phyloP scores from a whole-genome alignment of 2,113 vertebrate species.

The Leucosticte australis region DNA sequence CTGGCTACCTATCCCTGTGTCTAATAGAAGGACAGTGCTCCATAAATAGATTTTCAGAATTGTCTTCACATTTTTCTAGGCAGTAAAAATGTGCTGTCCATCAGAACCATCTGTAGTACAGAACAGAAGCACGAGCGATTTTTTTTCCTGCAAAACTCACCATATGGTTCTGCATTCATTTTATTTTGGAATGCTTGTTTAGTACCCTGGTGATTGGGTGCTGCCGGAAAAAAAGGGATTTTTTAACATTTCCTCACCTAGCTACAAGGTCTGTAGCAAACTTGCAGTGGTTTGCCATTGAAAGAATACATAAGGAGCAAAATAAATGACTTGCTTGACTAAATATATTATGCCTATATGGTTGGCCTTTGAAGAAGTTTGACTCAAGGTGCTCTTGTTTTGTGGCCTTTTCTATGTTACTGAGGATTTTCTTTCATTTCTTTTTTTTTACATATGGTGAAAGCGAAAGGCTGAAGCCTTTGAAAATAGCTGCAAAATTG shows the following conservation, averaged over 20 bases:
- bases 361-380: background rate
- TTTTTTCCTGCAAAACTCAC: slow-evolving; percentile 32
- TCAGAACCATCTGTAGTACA: slow-evolving; percentile 39
- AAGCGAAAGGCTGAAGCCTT: background rate
- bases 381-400: background rate
- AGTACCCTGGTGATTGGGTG: background rate
- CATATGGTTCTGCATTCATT: slow-evolving; percentile 37
- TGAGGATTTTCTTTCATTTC: background rate
- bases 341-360: background rate
- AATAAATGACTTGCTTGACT: background rate
- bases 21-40: background rate
- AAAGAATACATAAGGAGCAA: background rate
- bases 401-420: background rate
- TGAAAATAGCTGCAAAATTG: background rate
- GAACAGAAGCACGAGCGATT: background rate
- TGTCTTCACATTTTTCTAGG: background rate
- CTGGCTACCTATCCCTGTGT: background rate
- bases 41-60: slow-evolving; percentile 16
- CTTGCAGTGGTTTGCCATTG: background rate
- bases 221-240: background rate
- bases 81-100: slow-evolving; percentile 7
- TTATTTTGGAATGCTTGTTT: slow-evolving; percentile 28
- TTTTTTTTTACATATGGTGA: background rate
- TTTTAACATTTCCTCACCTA: background rate
- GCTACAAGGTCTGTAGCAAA: background rate